phyloP scores from a whole-genome alignment of 2,113 vertebrate genomes.

The Mandrillus leucophaeus region DNA sequence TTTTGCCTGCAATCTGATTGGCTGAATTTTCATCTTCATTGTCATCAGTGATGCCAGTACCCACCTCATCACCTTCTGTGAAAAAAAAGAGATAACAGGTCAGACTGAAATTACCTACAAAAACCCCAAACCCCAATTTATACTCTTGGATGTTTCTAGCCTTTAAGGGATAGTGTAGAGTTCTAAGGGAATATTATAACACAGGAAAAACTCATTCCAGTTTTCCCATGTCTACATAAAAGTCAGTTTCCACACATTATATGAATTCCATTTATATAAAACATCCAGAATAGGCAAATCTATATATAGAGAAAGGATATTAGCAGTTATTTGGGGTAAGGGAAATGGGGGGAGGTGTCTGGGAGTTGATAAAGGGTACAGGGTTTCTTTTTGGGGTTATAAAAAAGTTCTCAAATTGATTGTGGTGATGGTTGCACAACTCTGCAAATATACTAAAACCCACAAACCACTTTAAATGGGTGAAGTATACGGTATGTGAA shows the following conservation, averaged over 20 bases:
- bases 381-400: neutral
- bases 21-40: constrained; percentile 96
- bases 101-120: constrained; percentile 35
- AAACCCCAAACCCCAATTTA: neutral
- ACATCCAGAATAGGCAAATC: neutral
- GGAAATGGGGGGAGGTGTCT: neutral
- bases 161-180: neutral
- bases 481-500: neutral
- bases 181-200: neutral
- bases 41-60: constrained; percentile 94
- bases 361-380: neutral
- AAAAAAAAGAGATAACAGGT: constrained; percentile 46
- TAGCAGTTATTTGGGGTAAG: neutral
- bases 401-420: neutral
- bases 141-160: neutral
- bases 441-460: neutral
- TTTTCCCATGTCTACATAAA: constrained; percentile 13
- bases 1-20: constrained; percentile 98
- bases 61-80: constrained; percentile 96
- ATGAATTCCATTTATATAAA: constrained; percentile 30
- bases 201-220: neutral
- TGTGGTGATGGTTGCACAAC: neutral
- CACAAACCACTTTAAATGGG: neutral
- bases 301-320: neutral
- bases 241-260: constrained; percentile 13